Evolutionary conservation across 2,113 vertebrate species (phyloP).

Genomic region (Heloderma charlesbogerti): DNA sequence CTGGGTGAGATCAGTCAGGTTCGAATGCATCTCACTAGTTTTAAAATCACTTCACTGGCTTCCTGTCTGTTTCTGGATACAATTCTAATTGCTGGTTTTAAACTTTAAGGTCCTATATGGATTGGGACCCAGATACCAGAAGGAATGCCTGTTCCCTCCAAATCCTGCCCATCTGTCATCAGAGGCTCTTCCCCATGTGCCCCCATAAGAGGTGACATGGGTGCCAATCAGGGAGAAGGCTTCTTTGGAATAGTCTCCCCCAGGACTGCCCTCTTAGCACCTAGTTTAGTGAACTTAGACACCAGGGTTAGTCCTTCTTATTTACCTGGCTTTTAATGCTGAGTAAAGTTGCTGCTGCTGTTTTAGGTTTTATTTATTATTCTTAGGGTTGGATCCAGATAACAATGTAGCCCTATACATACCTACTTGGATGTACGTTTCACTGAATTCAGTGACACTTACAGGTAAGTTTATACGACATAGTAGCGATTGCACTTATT

Average conservation of each 20-base stretch:
- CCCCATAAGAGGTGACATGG: not conserved
- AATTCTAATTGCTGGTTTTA: not conserved
- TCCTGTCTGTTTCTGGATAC: not conserved
- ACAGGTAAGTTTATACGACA: too few relatives aligned
- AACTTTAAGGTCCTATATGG: not conserved
- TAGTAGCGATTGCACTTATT: not conserved
- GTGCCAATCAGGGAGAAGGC: not conserved
- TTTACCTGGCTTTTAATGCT: not conserved
- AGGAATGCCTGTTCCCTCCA: not conserved
- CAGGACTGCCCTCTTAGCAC: not conserved
- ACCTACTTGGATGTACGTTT: not conserved
- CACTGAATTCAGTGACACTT: not conserved
- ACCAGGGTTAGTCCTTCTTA: not conserved
- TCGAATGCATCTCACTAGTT: not conserved
- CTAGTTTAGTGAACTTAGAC: not conserved
- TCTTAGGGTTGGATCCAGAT: not conserved
- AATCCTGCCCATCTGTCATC: not conserved
- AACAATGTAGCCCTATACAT: not conserved
- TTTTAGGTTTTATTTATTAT: not conserved
- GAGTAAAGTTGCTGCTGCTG: too few relatives aligned
- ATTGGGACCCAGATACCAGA: not conserved
- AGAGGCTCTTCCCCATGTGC: not conserved
- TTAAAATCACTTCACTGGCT: not conserved
- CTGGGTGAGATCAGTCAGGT: not conserved
- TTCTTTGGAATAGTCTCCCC: not conserved